Base-by-base conservation (phyloP, 2,888 invertebrate species). In the Bellardia bayeri region DNA sequence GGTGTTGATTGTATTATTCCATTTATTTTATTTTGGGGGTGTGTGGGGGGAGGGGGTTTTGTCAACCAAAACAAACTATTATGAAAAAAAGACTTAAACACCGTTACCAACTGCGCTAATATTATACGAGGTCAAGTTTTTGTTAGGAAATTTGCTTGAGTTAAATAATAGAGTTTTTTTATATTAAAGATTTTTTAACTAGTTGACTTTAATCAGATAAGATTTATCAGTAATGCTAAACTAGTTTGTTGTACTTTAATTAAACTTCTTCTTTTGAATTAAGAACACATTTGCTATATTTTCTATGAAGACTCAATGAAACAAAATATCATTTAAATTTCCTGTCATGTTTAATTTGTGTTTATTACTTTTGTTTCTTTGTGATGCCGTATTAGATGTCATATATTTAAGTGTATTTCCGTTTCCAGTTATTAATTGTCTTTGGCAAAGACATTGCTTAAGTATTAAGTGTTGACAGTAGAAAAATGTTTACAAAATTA, bases 351-450 rank as follows among this genome's bases (percentile, higher is more conserved):
- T 63, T 30, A 45, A 42, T 63, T 51, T 63, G 42, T 54, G 16
- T 69, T 74, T 66, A 58, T 74, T 54, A 33, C n/a, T 63, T 51
- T 23, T 51, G 49, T 66, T 66, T 45, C 66, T 33, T 75, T 66
- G n/a, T 11, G 54, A 9, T 23, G 49, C 63, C 14, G 5, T 16
- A 61, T 54, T 30, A 75, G 51, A 30, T 54, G 66, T 33, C 61
- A 71, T 68, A 42, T 79, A 68, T 72, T 79, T 80, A 68, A 80
- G 11, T 9, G 16, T 84, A 37, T 85, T 74, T 85, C 78, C 64
- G 78, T 68, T 80, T 79, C 66, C 79, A 68, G 58, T 75, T 80
- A 84, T 63, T 75, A 69, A 75, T 37, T 37, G 37, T 4, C 37
- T 37, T 37, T 72, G 30, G 9, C 72, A 72, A 76, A 61, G 11